Evolutionary conservation across 1,140 invertebrate genomes (phyloP).

Genomic region (Tetragonula clypearis): DNA sequence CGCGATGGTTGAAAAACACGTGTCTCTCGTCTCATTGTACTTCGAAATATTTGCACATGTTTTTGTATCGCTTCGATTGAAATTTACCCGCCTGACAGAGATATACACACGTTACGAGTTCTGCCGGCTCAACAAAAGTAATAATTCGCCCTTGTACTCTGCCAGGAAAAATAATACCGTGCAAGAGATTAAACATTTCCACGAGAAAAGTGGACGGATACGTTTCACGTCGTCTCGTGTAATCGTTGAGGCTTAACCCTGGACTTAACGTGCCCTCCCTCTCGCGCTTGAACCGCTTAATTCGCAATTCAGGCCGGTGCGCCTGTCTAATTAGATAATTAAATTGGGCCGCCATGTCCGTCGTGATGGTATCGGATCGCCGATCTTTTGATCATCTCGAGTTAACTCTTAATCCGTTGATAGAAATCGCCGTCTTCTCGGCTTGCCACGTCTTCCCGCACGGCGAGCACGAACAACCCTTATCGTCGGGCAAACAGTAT

Average conservation of each 20-base stretch:
- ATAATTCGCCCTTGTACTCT: too few species aligned
- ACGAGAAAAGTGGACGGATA: neutral
- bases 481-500: neutral
- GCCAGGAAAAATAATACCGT: neutral
- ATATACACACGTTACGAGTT: too few species aligned
- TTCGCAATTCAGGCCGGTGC: conserved; percentile 35
- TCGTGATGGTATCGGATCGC: conserved; percentile 2
- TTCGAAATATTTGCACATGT: too few species aligned
- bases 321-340: conserved; percentile 49
- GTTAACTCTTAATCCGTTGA: conserved; percentile 27
- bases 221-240: conserved; percentile 5
- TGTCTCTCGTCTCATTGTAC: too few species aligned
- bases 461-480: conserved; percentile 8
- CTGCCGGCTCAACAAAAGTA: too few species aligned
- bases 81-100: too few species aligned
- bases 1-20: too few species aligned
- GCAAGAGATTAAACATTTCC: neutral
- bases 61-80: too few species aligned
- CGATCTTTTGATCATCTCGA: conserved; percentile 29
- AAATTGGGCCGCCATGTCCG: conserved; percentile 25
- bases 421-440: neutral
- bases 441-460: too few species aligned
- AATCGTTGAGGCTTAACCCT: conserved; percentile 38
- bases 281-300: conserved; percentile 7
- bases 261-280: conserved; percentile 24